Conservation (phyloP, 2,888 invertebrate species). For the Hololepta plana region DNA sequence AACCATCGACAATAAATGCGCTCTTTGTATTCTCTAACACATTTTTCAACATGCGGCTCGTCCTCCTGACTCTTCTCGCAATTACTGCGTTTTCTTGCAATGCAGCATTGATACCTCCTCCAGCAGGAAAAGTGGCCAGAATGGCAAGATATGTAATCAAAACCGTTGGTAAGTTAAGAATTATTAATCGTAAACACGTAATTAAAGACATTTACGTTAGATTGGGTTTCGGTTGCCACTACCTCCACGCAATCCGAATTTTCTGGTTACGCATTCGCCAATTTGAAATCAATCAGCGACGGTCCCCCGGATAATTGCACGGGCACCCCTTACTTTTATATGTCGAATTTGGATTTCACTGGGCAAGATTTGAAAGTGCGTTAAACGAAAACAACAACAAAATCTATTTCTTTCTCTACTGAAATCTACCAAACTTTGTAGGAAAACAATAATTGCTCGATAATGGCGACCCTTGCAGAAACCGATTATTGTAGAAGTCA, state of each 20-base stretch:
- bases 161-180: too few species aligned
- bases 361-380: constrained; percentile 46
- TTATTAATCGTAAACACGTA: too few species aligned
- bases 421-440: constrained; percentile 19
- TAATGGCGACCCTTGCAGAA: constrained; percentile 52
- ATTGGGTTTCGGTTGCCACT: constrained; percentile 55
- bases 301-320: constrained; percentile 47
- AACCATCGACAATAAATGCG: too few species aligned
- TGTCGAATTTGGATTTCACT: constrained; percentile 52
- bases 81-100: too few species aligned
- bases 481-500: constrained; percentile 42
- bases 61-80: too few species aligned
- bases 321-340: constrained; percentile 55
- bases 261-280: constrained; percentile 46
- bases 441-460: constrained; percentile 44
- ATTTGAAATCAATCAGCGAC: constrained; percentile 52
- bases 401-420: constrained; percentile 1
- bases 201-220: constrained; percentile 34
- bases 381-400: too few species aligned
- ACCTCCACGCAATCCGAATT: constrained; percentile 41
- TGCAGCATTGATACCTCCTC: too few species aligned
- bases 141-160: too few species aligned
- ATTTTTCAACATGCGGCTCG: too few species aligned
- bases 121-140: too few species aligned
- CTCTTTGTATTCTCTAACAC: too few species aligned